Percentiles rank a stretch among this genome's conserved stretches.
phyloP scores from a whole-genome alignment of 2,797 vertebrate species.

The Rhinatrema bivittatum region DNA sequence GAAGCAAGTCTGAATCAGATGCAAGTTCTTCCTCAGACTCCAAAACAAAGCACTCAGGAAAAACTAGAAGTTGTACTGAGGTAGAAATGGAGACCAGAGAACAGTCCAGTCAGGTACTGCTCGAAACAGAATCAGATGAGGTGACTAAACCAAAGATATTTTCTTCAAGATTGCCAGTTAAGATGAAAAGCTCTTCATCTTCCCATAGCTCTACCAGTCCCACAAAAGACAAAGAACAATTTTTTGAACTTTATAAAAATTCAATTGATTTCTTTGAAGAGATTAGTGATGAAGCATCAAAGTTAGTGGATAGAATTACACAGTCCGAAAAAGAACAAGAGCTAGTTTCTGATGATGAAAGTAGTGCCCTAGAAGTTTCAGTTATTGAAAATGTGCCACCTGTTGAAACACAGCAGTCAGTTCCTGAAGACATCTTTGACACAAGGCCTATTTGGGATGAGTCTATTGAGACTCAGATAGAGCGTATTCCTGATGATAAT shows the following conservation, averaged over 20 bases:
- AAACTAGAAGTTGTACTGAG: conserved; percentile 79
- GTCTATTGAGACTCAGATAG: conserved; percentile 98
- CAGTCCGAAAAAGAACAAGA: conserved; percentile 85
- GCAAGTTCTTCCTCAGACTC: conserved; percentile 59
- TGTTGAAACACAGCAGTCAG: conserved; percentile 78
- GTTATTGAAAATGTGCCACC: conserved; percentile 86
- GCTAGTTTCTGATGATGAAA: conserved; percentile 82
- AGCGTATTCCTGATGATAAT: conserved; percentile 96
- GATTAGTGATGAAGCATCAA: conserved; percentile 93
- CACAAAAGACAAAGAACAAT: conserved; percentile 68
- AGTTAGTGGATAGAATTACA: conserved; percentile 85
- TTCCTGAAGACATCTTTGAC: conserved; percentile 92
- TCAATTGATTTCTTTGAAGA: conserved; percentile 90
- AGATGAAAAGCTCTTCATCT: conserved; percentile 67
- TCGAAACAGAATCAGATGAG: conserved; percentile 58
- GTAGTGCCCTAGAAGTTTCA: conserved; percentile 84
- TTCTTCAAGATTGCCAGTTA: conserved; percentile 82
- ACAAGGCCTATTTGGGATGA: conserved; percentile 95
- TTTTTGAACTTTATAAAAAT: conserved; percentile 72
- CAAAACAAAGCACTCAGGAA: conserved; percentile 65
- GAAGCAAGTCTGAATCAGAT: conserved; percentile 88
- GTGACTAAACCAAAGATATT: conserved; percentile 71
- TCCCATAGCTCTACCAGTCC: conserved; percentile 36
- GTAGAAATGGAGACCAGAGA: conserved; percentile 58
- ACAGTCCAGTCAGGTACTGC: conserved; percentile 35